A percentile compares a stretch with the other conserved stretches of the same genome.
Evolutionary conservation across 1,140 invertebrate genomes (phyloP).

Genomic region (Ceratitis capitata): DNA sequence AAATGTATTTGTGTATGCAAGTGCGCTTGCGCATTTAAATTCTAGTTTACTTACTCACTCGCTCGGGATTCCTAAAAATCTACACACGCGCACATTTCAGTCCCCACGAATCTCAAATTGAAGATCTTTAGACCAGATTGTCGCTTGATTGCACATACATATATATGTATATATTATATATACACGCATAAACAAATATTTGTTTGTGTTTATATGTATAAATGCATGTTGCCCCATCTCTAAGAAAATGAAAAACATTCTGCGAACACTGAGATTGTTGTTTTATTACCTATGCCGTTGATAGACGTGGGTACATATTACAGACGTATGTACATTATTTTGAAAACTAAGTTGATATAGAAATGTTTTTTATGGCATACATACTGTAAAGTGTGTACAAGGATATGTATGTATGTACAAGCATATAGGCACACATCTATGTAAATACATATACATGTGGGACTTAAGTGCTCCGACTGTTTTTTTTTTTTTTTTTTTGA

Average conservation of each 20-base stretch:
- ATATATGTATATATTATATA: not conserved
- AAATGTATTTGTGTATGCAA: too few species aligned
- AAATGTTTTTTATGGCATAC: too few species aligned
- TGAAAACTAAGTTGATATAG: too few species aligned
- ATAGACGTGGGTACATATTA: not conserved
- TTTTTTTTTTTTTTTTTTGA: too few species aligned
- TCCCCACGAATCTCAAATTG: not conserved
- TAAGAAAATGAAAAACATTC: not conserved
- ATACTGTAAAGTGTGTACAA: not conserved
- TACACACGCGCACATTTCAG: slow-evolving; percentile 2
- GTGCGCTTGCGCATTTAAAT: not conserved
- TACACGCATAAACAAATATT: not conserved
- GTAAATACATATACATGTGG: not conserved
- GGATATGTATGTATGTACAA: not conserved
- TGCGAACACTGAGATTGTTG: not conserved
- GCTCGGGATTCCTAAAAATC: not conserved
- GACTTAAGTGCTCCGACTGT: too few species aligned
- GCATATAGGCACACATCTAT: not conserved
- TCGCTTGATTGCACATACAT: not conserved
- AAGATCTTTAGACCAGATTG: slow-evolving; percentile 7
- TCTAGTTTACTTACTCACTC: not conserved
- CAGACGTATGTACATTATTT: not conserved
- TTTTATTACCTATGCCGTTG: not conserved
- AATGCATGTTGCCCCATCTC: not conserved
- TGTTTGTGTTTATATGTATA: not conserved